Evolutionary conservation across 2,888 invertebrate genomes (phyloP), one percentile per base, ranked within the genome.

Genomic region (Perdita meconis): DNA sequence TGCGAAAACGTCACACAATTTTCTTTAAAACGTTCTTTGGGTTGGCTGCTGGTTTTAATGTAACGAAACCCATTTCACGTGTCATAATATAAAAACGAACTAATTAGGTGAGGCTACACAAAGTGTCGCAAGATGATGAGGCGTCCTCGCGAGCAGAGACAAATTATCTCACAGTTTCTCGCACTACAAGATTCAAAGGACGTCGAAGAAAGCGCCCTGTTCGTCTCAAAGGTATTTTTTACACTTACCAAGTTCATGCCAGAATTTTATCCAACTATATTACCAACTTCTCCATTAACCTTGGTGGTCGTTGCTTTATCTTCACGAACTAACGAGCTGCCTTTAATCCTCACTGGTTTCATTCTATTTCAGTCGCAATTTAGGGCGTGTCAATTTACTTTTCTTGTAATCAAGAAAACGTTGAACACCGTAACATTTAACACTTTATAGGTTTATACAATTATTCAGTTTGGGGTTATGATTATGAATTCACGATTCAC

Each of bases 41-140:
- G n/a, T 34, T 34, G 16, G n/a, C 34, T 16, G 16, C 13, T 8
- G 34, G 34, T 55, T 16, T 4, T 16, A 16, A n/a, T n/a, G n/a
- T n/a, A n/a, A n/a, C n/a, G n/a, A n/a, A n/a, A n/a, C n/a, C n/a
- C n/a, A n/a, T n/a, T n/a, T 24, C 1, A 3, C 51, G 16, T 16
- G 6, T 34, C 67, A 38, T 73, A 70, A 78, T 42, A 73, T 57
- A 22, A 78, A 67, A 78, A 79, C 73, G 70, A 76, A 75, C 76
- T 76, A 84, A 85, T 83, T 88, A 92, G 91, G 90, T 92, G 90
- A 92, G 90, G 91, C 89, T 87, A 90, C 86, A 84, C 86, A 88
- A 89, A 87, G 69, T 81, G 67, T 78, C 86, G 71, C 87, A 83
- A 85, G 85, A 86, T 83, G 78, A 51, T 75, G 82, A 83, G 67